Conservation (phyloP, 1,140 invertebrate species). For the Drosophila ambigua region DNA sequence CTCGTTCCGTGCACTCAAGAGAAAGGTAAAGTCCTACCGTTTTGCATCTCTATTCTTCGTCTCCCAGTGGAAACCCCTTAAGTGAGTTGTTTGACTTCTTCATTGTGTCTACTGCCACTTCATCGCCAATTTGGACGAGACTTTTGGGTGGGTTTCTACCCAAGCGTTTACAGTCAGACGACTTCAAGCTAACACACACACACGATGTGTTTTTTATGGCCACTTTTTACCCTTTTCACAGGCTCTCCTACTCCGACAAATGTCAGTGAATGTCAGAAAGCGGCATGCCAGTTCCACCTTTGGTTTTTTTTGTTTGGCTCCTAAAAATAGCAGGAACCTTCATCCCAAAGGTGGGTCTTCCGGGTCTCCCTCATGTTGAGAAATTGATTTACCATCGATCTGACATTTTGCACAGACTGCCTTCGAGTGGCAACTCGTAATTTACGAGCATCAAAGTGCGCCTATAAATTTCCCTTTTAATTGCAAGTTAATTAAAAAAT, state of each 20-base stretch:
- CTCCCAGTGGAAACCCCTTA: conserved; percentile 32
- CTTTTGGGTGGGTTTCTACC: neutral
- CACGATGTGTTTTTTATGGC: conserved; percentile 4
- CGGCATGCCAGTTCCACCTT: conserved; percentile 16
- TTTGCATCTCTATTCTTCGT: conserved; percentile 50
- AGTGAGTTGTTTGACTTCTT: conserved; percentile 78
- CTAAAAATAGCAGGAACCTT: neutral
- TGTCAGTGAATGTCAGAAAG: neutral
- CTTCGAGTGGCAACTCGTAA: conserved; percentile 45
- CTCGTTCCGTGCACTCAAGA: conserved; percentile 5
- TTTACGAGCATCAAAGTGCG: conserved; percentile 78
- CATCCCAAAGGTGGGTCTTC: neutral
- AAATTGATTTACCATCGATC: conserved; percentile 66
- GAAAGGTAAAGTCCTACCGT: conserved; percentile 16
- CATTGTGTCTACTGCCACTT: conserved; percentile 53
- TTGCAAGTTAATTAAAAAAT: conserved; percentile 79
- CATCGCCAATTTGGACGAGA: conserved; percentile 24
- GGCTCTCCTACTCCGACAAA: neutral
- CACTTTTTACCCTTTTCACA: conserved; percentile 23
- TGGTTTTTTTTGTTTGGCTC: conserved; percentile 29
- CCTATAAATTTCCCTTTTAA: conserved; percentile 72
- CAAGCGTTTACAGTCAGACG: neutral
- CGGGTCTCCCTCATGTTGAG: conserved; percentile 11
- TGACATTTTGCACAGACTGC: conserved; percentile 53
- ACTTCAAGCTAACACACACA: conserved; percentile 3